Percentiles rank a stretch among this genome's conserved stretches.
These are phyloP conservation scores for Sardinella longiceps DNA, from an alignment of 2,797 vertebrate genomes.

Conservation along the genomic window DNA sequence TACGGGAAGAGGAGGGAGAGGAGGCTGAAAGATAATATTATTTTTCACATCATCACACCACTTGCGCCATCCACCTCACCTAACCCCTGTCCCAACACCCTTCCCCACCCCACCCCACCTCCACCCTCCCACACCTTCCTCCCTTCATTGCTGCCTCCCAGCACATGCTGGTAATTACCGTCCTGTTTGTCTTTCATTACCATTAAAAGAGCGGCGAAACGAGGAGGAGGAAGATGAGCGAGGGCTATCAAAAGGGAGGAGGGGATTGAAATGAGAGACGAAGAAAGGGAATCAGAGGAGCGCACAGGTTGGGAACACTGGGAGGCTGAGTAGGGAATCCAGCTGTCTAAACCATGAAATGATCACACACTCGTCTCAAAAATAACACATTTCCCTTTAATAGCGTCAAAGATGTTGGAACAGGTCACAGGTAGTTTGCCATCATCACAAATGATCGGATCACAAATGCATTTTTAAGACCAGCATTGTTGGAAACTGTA, in stretches of 20 bases:
- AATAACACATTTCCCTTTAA: slow-evolving; percentile 84
- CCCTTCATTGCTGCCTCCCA: slow-evolving; percentile 63
- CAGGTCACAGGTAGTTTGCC: slow-evolving; percentile 65
- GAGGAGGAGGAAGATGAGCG: slow-evolving; percentile 46
- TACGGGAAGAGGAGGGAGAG: slow-evolving; percentile 57
- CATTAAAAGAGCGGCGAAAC: slow-evolving; percentile 63
- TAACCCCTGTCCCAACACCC: neutral
- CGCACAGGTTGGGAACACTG: neutral
- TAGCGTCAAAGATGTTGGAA: slow-evolving; percentile 76
- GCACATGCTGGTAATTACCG: slow-evolving; percentile 72
- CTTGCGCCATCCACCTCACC: slow-evolving; percentile 17
- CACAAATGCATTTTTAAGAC: slow-evolving; percentile 38
- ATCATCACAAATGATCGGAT: slow-evolving; percentile 58
- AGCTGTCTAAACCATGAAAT: slow-evolving; percentile 36
- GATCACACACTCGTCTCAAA: slow-evolving; percentile 71
- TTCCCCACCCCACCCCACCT: neutral
- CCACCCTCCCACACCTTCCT: slow-evolving; percentile 28
- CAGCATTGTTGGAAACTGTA: slow-evolving; percentile 62
- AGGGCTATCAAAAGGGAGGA: slow-evolving; percentile 34
- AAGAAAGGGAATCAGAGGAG: neutral
- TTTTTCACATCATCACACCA: slow-evolving; percentile 74
- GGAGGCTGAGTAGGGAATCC: neutral
- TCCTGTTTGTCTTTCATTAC: slow-evolving; percentile 81
- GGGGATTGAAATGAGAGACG: slow-evolving; percentile 40
- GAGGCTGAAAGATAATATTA: slow-evolving; percentile 79